Evolutionary conservation across 2,888 invertebrate genomes (phyloP).

Genomic region (Erebia ligea): DNA sequence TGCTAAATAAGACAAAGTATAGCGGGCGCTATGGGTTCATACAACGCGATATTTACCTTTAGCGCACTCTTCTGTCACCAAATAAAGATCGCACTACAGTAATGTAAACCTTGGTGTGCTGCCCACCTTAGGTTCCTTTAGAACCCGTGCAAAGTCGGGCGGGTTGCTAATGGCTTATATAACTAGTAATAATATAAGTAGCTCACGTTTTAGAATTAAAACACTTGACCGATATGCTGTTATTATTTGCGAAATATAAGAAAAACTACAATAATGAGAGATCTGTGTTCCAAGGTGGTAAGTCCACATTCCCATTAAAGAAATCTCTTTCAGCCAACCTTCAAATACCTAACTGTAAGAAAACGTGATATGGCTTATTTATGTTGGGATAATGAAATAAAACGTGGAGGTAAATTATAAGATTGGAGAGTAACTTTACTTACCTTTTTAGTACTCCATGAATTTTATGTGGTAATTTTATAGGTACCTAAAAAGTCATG

Average conservation of each 20-base stretch:
- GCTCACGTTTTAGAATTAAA: no score
- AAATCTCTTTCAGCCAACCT: not conserved
- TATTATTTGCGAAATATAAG: not conserved
- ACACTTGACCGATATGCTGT: no score
- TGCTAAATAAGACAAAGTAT: no score
- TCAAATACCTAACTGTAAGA: not conserved
- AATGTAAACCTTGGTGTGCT: no score
- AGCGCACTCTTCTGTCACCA: no score
- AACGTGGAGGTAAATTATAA: not conserved
- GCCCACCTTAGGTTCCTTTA: no score
- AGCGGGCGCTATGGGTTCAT: no score
- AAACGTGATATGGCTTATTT: not conserved
- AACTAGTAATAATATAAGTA: not conserved
- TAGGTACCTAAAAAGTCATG: not conserved
- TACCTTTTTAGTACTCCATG: not conserved
- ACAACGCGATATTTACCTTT: no score
- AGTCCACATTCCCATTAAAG: not conserved
- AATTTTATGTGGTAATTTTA: not conserved
- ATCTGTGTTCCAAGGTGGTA: not conserved
- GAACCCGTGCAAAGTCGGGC: no score
- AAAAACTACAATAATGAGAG: not conserved
- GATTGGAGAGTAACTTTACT: not conserved
- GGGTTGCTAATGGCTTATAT: not conserved
- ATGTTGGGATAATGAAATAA: not conserved
- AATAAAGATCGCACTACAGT: no score